Percentiles rank a stretch among this genome's conserved stretches.
Evolutionary conservation across 2,113 vertebrate genomes (phyloP).

Genomic region (Equus quagga): DNA sequence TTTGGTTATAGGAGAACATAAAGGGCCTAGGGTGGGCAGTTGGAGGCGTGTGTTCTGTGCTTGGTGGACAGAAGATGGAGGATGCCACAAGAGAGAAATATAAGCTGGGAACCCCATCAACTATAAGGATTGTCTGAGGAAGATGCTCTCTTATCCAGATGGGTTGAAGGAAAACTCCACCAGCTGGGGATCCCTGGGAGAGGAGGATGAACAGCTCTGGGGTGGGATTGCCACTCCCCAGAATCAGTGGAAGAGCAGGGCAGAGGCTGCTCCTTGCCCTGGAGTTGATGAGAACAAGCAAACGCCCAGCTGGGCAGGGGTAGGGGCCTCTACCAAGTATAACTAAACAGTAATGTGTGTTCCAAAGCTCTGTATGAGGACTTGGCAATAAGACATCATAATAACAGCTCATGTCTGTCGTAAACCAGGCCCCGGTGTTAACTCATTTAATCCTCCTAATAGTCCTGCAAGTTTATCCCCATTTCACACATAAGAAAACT

Average conservation of each 20-base stretch:
- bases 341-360: background rate
- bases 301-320: background rate
- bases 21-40: background rate
- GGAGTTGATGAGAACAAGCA: background rate
- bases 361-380: background rate
- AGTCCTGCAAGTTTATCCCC: background rate
- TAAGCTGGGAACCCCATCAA: background rate
- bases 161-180: background rate
- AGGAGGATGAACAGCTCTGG: background rate
- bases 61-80: background rate
- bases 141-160: background rate
- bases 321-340: background rate
- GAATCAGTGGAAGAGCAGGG: background rate
- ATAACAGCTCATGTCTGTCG: background rate
- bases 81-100: background rate
- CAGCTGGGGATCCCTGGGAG: background rate
- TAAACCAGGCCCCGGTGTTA: background rate
- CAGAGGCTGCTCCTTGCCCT: background rate
- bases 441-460: background rate
- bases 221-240: background rate
- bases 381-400: background rate
- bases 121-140: background rate
- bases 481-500: background rate
- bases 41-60: background rate
- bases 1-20: background rate